A percentile compares a stretch with the other conserved stretches of the same genome.
Evolutionary conservation across 2,113 vertebrate genomes (phyloP).

Genomic region (Passer domesticus): DNA sequence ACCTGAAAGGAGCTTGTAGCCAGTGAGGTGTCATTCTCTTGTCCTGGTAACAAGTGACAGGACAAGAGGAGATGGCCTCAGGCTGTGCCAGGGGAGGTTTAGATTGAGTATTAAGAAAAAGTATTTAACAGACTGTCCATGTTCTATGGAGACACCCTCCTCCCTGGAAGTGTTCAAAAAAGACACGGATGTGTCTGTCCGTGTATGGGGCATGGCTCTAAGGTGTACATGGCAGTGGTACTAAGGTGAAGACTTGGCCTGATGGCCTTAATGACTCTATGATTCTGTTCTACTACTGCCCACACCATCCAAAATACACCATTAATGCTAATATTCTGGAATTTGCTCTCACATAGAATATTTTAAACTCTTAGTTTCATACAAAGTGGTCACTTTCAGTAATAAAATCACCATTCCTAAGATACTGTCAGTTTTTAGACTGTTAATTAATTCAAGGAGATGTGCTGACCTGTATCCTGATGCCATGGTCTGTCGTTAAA

Average conservation of each 20-base stretch:
- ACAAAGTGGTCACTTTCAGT: neutral
- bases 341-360: accelerated
- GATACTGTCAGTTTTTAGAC: neutral
- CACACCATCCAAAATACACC: neutral
- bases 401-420: neutral
- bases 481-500: neutral
- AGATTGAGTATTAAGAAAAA: neutral
- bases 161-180: neutral
- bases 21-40: neutral
- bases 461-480: neutral
- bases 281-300: neutral
- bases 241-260: neutral
- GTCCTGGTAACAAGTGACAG: neutral
- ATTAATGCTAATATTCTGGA: neutral
- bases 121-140: neutral
- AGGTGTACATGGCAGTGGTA: neutral
- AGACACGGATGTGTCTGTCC: neutral
- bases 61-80: neutral
- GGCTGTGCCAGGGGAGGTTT: neutral
- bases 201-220: neutral
- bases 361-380: neutral
- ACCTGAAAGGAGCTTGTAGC: neutral
- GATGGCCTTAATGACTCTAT: neutral
- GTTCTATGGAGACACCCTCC: neutral
- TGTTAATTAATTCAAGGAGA: neutral